Evolutionary conservation across 2,888 invertebrate genomes (phyloP).

Genomic region (Diarsia rubi): DNA sequence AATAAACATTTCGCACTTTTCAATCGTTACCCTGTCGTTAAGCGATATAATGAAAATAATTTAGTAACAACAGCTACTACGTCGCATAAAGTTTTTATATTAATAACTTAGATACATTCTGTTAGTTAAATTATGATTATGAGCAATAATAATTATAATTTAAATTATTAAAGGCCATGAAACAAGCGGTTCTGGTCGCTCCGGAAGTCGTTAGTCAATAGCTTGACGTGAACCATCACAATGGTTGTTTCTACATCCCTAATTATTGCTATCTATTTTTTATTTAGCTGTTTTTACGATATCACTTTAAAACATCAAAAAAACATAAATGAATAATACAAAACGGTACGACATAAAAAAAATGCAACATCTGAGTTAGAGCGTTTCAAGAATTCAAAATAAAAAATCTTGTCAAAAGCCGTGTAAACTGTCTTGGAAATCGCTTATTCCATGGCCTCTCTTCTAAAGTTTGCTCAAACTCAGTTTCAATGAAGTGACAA

Average conservation of each 20-base stretch:
- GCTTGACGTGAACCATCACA: neutral
- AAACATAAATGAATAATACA: conserved; percentile 16
- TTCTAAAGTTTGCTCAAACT: conserved; percentile 41
- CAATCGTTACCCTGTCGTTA: conserved; percentile 65
- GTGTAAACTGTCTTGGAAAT: conserved; percentile 15
- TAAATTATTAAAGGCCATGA: conserved; percentile 40
- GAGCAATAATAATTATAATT: conserved; percentile 47
- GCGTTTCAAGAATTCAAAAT: neutral
- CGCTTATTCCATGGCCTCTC: conserved; percentile 58
- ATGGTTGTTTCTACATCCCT: conserved; percentile 22
- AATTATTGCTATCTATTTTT: conserved; percentile 52
- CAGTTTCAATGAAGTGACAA: conserved; percentile 28
- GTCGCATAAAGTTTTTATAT: conserved; percentile 46
- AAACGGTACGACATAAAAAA: conserved; percentile 17
- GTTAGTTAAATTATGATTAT: conserved; percentile 53
- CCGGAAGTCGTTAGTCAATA: neutral
- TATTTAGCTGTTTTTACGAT: neutral
- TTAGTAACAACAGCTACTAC: conserved; percentile 51
- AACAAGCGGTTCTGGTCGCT: conserved; percentile 46
- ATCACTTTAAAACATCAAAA: conserved; percentile 14
- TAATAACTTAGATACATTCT: conserved; percentile 63
- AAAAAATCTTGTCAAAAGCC: neutral
- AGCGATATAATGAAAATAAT: conserved; percentile 66
- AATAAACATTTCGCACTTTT: conserved; percentile 42
- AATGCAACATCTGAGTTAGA: conserved; percentile 36